A percentile compares a stretch with the other conserved stretches of the same genome.
Evolutionary conservation across 1,140 invertebrate genomes (phyloP).

Genomic region (Euwallacea fornicatus): DNA sequence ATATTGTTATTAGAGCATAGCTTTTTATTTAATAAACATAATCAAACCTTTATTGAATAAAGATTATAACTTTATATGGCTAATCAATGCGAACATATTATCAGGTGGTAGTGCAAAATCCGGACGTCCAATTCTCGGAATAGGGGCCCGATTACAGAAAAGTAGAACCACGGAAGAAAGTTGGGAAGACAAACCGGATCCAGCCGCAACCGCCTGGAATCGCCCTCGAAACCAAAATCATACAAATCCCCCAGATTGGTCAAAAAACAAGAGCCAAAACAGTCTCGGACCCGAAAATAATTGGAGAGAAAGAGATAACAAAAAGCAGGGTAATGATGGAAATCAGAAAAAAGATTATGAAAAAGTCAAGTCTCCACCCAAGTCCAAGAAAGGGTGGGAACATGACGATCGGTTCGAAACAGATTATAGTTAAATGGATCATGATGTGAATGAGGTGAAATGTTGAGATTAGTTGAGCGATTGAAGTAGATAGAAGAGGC

Average conservation of each 20-base stretch:
- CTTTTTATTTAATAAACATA: too few species aligned
- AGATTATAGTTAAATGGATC: slow-evolving; percentile 43
- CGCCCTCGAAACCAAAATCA: neutral
- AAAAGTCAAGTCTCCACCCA: slow-evolving; percentile 34
- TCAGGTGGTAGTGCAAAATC: slow-evolving; percentile 31
- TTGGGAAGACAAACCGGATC: slow-evolving; percentile 4
- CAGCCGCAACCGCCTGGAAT: neutral
- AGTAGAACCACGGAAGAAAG: neutral
- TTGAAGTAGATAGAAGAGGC: too few species aligned
- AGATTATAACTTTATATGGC: too few species aligned
- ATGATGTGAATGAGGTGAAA: too few species aligned
- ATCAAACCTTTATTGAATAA: neutral
- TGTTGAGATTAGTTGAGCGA: too few species aligned
- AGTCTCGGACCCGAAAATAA: slow-evolving; percentile 10
- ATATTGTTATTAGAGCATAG: too few species aligned
- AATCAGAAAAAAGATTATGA: slow-evolving; percentile 33
- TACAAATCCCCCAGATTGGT: neutral
- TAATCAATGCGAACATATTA: neutral
- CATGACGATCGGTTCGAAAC: slow-evolving; percentile 48
- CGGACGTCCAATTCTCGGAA: slow-evolving; percentile 45
- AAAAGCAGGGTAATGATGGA: slow-evolving; percentile 27
- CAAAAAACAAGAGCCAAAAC: slow-evolving; percentile 5
- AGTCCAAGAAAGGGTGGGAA: slow-evolving; percentile 45
- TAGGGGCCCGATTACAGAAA: slow-evolving; percentile 42
- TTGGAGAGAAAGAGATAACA: slow-evolving; percentile 36